Evolutionary conservation across 2,113 vertebrate species (phyloP), one percentile per base, ranked within the genome.

Genomic region (Anarhynchus alexandrinus): DNA sequence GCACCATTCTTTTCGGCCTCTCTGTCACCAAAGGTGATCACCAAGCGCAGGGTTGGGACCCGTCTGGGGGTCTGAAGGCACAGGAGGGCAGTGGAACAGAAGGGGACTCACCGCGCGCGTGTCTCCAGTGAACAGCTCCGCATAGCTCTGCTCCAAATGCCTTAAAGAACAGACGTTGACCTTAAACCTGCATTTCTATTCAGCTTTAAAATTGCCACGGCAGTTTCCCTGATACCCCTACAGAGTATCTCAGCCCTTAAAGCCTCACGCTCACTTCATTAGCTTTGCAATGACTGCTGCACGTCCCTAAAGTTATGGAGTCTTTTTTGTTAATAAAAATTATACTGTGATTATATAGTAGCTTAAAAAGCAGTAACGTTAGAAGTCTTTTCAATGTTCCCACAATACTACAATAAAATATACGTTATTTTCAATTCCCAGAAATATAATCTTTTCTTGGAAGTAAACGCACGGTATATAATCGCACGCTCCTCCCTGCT

Each of bases 251-350:
- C 91, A 88, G 95, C 96, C 96, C 95, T 62, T 15, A 23, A 55
- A 94, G 91, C 88, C 93, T 98, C 96, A 94, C 5, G 59, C 95
- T 95, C 97, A 87, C 95, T 94, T 97, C 98, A 94, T 90, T 91
- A 97, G 97, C 95, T 90, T 52, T 59, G 91, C 87, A 93, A 81
- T 1, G 12, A n/a, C 81, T 79, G 64, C 83, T n/a, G 73, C 89
- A 42, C 21, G 54, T 77, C 97, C 96, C 97, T 69, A 32, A 91
- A 96, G 90, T 94, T 78, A 96, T 18, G 57, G 88, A 94, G 47
- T 86, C 95, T 73, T 97, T 97, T 94, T 80, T 94, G 91, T 95
- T 98, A 95, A 97, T 98, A 98, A 97, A 97, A 98, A 97, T 97
- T 96, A 97, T 67, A 81, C 93, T 38, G 27, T 94, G 82, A 97